Evolutionary conservation across 2,888 invertebrate genomes (phyloP).

Genomic region (Parnassius mnemosyne): DNA sequence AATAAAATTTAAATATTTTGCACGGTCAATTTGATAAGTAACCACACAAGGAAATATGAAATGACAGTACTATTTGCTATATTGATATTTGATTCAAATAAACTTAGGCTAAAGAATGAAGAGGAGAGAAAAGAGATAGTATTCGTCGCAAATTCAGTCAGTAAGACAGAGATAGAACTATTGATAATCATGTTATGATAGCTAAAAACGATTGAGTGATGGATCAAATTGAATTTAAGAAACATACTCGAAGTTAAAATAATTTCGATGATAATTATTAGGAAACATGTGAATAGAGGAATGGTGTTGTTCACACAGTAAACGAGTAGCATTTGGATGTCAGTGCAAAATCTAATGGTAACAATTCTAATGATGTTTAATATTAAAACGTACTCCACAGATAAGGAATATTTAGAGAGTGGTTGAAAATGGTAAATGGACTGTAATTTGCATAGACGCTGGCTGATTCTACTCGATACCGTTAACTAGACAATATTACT

Average conservation of each 20-base stretch:
- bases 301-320: slow-evolving; percentile 26
- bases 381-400: no score
- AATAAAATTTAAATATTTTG: slow-evolving; percentile 53
- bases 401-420: no score
- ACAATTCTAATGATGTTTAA: no score
- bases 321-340: neutral
- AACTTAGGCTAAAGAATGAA: slow-evolving; percentile 18
- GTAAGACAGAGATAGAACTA: slow-evolving; percentile 5
- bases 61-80: slow-evolving; percentile 37
- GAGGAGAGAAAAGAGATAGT: neutral
- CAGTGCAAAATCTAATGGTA: no score
- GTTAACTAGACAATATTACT: no score
- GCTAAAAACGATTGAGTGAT: slow-evolving; percentile 32
- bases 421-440: no score
- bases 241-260: slow-evolving; percentile 30
- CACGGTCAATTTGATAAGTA: slow-evolving; percentile 71
- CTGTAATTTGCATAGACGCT: no score
- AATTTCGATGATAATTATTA: slow-evolving; percentile 20
- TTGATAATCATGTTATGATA: slow-evolving; percentile 22
- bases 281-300: slow-evolving; percentile 23
- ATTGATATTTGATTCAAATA: slow-evolving; percentile 67
- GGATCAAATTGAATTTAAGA: slow-evolving; percentile 29
- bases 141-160: neutral
- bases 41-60: slow-evolving; percentile 45
- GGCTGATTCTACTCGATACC: no score